Conservation (phyloP, 1,140 invertebrate species). For the Drosophila arizonae region DNA sequence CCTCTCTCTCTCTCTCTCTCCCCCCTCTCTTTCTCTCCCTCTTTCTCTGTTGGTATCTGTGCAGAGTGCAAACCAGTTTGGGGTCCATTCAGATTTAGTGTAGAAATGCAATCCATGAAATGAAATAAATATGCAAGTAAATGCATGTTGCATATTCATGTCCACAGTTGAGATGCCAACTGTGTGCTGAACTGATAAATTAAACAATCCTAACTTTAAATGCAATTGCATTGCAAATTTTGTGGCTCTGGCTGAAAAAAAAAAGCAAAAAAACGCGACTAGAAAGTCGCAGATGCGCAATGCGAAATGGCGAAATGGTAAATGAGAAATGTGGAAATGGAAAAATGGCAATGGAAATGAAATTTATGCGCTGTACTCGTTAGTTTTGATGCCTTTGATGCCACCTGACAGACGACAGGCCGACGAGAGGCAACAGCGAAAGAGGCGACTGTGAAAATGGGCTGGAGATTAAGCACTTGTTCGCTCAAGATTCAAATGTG, state of each 20-base stretch:
- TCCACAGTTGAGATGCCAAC: conserved; percentile 63
- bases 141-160: conserved; percentile 50
- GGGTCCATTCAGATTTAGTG: conserved; percentile 37
- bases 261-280: conserved; percentile 22
- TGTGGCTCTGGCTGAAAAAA: neutral
- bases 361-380: conserved; percentile 76
- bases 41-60: neutral
- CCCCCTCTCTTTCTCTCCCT: too few relatives aligned
- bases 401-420: conserved; percentile 42
- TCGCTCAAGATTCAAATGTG: conserved; percentile 59
- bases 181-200: conserved; percentile 79
- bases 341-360: conserved; percentile 27
- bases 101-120: conserved; percentile 25
- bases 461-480: conserved; percentile 17
- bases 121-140: conserved; percentile 38
- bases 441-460: conserved; percentile 5
- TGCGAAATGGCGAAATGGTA: conserved; percentile 13
- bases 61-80: conserved; percentile 14
- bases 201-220: conserved; percentile 68
- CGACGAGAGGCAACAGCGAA: neutral
- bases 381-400: conserved; percentile 79
- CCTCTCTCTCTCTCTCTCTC: too few relatives aligned
- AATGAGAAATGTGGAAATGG: conserved; percentile 13
- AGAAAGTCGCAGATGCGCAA: conserved; percentile 53
- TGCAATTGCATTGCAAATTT: conserved; percentile 66